phyloP scores from a whole-genome alignment of 2,888 invertebrate genomes.

The Eulithis testata region DNA sequence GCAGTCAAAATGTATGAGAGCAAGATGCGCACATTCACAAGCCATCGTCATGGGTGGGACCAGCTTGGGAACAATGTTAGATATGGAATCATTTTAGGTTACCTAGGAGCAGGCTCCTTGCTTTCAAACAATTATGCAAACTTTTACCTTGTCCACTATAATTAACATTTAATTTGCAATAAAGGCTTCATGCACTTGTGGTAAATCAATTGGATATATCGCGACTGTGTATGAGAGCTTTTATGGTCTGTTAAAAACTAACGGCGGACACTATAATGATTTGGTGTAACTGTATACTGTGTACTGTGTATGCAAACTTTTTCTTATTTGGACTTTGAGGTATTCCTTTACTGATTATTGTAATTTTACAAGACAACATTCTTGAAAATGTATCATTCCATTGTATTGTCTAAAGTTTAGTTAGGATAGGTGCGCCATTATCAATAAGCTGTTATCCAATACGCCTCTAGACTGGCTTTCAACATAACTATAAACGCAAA shows the following conservation, averaged over 20 bases:
- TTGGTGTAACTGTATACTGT: slow-evolving; percentile 39
- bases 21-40: slow-evolving; percentile 68
- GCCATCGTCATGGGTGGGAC: slow-evolving; percentile 85
- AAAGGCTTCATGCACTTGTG: not conserved
- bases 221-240: not conserved
- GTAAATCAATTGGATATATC: slow-evolving; percentile 1
- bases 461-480: slow-evolving; percentile 43
- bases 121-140: slow-evolving; percentile 69
- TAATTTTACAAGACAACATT: slow-evolving; percentile 75
- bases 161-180: slow-evolving; percentile 43
- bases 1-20: slow-evolving; percentile 45
- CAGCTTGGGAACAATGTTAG: slow-evolving; percentile 84
- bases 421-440: slow-evolving; percentile 79
- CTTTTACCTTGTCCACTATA: slow-evolving; percentile 53
- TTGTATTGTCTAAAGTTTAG: slow-evolving; percentile 81
- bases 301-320: slow-evolving; percentile 40
- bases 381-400: slow-evolving; percentile 84
- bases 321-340: slow-evolving; percentile 43
- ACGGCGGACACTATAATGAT: slow-evolving; percentile 41
- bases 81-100: slow-evolving; percentile 76
- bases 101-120: slow-evolving; percentile 68
- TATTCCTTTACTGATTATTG: slow-evolving; percentile 55
- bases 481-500: slow-evolving; percentile 38
- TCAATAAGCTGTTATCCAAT: slow-evolving; percentile 60
- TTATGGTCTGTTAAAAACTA: slow-evolving; percentile 38